Base-by-base conservation (phyloP, 2,113 vertebrate genomes). In the Brevimyrus niger region DNA sequence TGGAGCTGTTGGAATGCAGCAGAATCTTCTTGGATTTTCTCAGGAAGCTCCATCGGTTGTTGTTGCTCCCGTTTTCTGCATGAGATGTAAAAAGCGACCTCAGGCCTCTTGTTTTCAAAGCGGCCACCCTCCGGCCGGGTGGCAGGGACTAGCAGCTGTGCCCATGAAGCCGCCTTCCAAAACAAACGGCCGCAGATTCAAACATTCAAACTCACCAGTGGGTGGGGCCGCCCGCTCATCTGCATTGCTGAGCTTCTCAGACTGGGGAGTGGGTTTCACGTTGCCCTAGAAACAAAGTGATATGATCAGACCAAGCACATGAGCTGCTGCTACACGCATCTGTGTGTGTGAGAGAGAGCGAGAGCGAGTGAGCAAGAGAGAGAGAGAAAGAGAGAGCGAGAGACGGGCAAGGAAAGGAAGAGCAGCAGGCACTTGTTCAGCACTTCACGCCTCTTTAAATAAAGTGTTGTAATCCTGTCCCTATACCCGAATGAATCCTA, bases 201-300 rank as follows among this genome's bases (percentile, higher is more conserved):
- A 92, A 50, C 86, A 94, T 96, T 96, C 90, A 95, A 97, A 98
- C 98, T 97, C 94, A 99, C 98, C 98, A 92, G 91, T 92, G 21
- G 94, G 91, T 89, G 95, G 96, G 90, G 93, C 92, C 21, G 92
- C 90, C 82, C 92, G 91, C 0, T 96, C 95, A 73, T 97, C 97
- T 87, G 90, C 89, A 73, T 96, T 95, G 91, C 92, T 93, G 27
- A 90, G 89, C 90, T 94, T 92, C 58, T 92, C 94, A 44, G 95
- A 65, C 0, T 46, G 84, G 21, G 92, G 89, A 19, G 93, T 92
- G 88, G 92, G 94, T 93, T 97, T 97, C 91, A 91, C 91, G 88
- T 96, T 94, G 27, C 93, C 95, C 97, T 99, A 93, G 91, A 94
- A 96, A 97, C 93, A 90, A 89, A 93, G 92, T 58, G 91, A 89